These are phyloP conservation scores for Drosophila lacteicornis DNA, from an alignment of 1,140 invertebrate species.

Conservation along the genomic window DNA sequence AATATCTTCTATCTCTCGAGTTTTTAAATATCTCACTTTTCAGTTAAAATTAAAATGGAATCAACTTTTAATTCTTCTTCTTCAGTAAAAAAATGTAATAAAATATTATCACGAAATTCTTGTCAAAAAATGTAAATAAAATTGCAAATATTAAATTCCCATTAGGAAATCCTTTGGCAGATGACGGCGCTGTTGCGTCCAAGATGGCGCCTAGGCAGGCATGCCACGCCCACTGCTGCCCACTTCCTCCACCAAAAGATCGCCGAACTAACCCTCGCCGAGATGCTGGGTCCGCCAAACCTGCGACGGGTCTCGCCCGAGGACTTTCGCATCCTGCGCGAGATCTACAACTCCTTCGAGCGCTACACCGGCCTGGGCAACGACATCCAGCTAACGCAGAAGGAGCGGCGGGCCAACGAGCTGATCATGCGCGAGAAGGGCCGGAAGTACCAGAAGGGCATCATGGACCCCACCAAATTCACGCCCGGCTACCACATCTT, in stretches of 20 bases:
- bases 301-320: constrained; percentile 30
- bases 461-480: constrained; percentile 55
- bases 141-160: neutral
- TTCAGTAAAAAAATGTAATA: no score
- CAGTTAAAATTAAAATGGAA: no score
- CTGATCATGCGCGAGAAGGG: constrained; percentile 64
- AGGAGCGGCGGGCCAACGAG: constrained; percentile 46
- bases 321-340: constrained; percentile 42
- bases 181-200: constrained; percentile 2
- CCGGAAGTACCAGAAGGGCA: constrained; percentile 50
- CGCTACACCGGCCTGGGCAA: constrained; percentile 34
- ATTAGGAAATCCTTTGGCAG: neutral
- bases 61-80: no score
- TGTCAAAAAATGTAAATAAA: constrained; percentile 1
- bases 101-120: neutral
- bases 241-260: neutral
- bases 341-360: constrained; percentile 39
- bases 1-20: no score
- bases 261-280: neutral
- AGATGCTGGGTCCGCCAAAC: constrained; percentile 33
- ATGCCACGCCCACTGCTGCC: neutral
- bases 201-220: neutral
- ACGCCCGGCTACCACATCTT: constrained; percentile 87
- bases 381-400: constrained; percentile 45
- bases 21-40: no score